Evolutionary conservation across 2,888 invertebrate species (phyloP).

Genomic region (Brassicogethes aeneus): DNA sequence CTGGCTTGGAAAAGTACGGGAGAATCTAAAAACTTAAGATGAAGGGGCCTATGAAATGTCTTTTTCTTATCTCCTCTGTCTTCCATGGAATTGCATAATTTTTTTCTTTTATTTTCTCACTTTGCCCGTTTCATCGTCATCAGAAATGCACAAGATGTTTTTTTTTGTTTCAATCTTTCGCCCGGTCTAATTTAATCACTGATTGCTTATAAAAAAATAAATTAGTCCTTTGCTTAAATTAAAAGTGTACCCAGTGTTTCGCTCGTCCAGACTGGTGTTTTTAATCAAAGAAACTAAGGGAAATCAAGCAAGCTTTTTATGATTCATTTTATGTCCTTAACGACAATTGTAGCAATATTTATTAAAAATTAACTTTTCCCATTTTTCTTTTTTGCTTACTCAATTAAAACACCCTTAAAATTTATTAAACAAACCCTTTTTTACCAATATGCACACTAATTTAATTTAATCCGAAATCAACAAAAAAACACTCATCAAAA

Average conservation of each 20-base stretch:
- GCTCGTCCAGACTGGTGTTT: neutral
- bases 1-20: constrained; percentile 16
- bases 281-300: neutral
- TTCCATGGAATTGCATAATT: constrained; percentile 17
- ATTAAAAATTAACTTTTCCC: neutral
- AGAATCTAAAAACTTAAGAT: constrained; percentile 7
- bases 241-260: neutral
- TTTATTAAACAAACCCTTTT: too few relatives aligned
- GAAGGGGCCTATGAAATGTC: constrained; percentile 7
- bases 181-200: too few relatives aligned
- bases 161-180: constrained; percentile 14
- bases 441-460: too few relatives aligned
- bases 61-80: constrained; percentile 9
- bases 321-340: neutral
- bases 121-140: constrained; percentile 16
- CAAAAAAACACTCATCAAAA: too few relatives aligned
- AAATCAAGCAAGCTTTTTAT: neutral
- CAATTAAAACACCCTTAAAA: too few relatives aligned
- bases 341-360: neutral
- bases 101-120: constrained; percentile 15
- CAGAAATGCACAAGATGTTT: constrained; percentile 13
- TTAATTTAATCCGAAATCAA: too few relatives aligned
- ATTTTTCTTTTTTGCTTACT: neutral
- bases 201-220: too few relatives aligned
- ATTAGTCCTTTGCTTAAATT: too few relatives aligned